Evolutionary conservation across 2,113 vertebrate species (phyloP), one percentile per base, ranked within the genome.

Genomic region (Pungitius pungitius): DNA sequence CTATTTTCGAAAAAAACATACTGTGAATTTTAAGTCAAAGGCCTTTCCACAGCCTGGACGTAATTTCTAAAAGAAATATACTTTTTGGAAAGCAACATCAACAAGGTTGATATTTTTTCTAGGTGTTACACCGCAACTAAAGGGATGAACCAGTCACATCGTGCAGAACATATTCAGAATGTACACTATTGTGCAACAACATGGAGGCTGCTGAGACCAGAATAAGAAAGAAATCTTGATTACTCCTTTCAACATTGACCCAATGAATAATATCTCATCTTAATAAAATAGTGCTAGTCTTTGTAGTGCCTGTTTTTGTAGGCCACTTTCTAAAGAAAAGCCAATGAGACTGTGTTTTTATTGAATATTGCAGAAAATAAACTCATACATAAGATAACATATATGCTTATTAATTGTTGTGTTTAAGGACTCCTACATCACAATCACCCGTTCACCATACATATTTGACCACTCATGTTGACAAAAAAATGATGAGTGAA

Each of bases 1-100:
- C 27, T 70, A 35, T 55, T 68, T 43, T 61, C 33, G 65, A 63
- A 40, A 65, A 64, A 79, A 51, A 62, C 33, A 35, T 33, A 37
- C 37, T 12, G 15, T 60, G 22, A 13, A 39, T 62, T 81, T 73
- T 68, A 27, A 33, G 17, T 59, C 13, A 13, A 45, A 55, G 10
- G 47, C 47, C 47, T 51, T 9, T 51, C 47, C 47, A 22, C 47
- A n/a, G 3, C 47, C 8, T 20, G n/a, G n/a, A 12, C 20, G 20
- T 11, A 11, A 11, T 51, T 51, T 51, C 47, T 2, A 51, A 51
- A 51, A n/a, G 11, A 51, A 20, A 49, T 49, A 18, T 4, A 52
- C 3, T 52, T 49, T 49, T 49, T 20, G 45, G 8, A 49, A 49
- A 3, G 18, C 45, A 3, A n/a, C 45, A 9, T 51, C 42, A 17